Base-by-base conservation (phyloP, 2,113 vertebrate genomes). In the Perca fluviatilis region DNA sequence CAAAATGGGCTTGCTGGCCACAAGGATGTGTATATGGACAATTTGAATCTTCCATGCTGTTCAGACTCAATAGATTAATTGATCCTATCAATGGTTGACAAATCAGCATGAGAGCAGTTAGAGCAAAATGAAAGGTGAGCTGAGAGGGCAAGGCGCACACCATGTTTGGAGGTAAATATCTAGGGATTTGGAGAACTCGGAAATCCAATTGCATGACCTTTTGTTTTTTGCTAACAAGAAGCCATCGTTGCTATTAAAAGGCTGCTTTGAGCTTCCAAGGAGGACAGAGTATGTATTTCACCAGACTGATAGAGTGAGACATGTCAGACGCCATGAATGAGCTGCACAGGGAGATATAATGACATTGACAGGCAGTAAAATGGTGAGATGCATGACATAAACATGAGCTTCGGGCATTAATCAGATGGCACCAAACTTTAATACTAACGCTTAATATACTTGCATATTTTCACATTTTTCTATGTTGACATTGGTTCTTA, bases 131-230 rank as follows among this genome's bases (percentile, higher is more conserved):
- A 87, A 81, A 79, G 84, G 67, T 82, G 83, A 82, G 80, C 25
- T 25, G 61, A 74, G 78, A 82, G 74, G 81, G 66, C 54, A 54
- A 81, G 12, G 71, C 30, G 46, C 83, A 58, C 70, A 68, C 69
- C 51, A 40, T 87, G 86, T 84, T 85, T 74, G 77, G 74, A 86
- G 79, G 83, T 90, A 87, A 90, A 91, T 67, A 91, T 83, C 68
- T 19, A 40, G 79, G 77, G 87, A 90, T 81, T 91, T 85, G 66
- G 57, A 86, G 51, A 11, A 65, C 63, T 69, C 57, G 46, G 74
- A 89, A 93, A 94, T 90, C 86, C 80, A 90, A 91, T 86, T 86
- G 80, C 56, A 18, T 88, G 85, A 90, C 74, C 74, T 89, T 92
- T 91, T 83, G 6, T 33, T 61, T 74, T 21, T 72, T 33, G 77